These are phyloP conservation scores for Eristalinus aeneus DNA, from an alignment of 2,888 invertebrate species.

Conservation along the genomic window DNA sequence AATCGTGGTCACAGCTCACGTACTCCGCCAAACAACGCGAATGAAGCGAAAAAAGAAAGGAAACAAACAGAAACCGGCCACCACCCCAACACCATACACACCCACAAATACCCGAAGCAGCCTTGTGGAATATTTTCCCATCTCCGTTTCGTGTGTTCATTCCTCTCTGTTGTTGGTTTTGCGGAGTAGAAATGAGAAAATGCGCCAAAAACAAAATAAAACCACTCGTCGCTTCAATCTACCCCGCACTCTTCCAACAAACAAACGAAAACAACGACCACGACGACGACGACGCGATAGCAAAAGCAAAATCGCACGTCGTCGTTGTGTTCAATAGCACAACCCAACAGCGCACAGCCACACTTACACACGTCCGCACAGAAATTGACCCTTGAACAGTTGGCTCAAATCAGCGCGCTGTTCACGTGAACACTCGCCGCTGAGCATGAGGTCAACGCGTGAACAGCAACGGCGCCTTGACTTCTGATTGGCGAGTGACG, in stretches of 20 bases:
- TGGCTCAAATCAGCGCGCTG: constrained; percentile 79
- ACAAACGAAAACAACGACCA: constrained; percentile 15
- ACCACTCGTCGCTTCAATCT: constrained; percentile 9
- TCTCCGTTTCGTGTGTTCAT: constrained; percentile 22
- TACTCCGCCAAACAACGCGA: constrained; percentile 13
- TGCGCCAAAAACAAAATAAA: constrained; percentile 66
- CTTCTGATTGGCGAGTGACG: constrained; percentile 83
- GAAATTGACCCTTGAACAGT: constrained; percentile 64
- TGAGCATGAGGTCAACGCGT: constrained; percentile 90
- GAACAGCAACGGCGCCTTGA: constrained; percentile 81
- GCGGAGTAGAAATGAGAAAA: constrained; percentile 51
- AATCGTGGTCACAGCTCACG: constrained; percentile 49
- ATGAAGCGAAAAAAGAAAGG: constrained; percentile 20
- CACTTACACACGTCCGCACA: constrained; percentile 6
- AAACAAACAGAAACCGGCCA: constrained; percentile 44
- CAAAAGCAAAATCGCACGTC: constrained; percentile 66
- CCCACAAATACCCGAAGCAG: constrained; percentile 58
- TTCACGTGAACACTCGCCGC: constrained; percentile 85
- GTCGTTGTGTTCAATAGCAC: constrained; percentile 26
- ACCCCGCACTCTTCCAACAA: constrained; percentile 22
- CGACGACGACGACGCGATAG: constrained; percentile 30
- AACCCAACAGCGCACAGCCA: constrained; percentile 46
- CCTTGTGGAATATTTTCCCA: constrained; percentile 66
- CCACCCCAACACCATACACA: constrained; percentile 66
- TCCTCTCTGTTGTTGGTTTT: neutral